Percentiles rank a stretch among this genome's conserved stretches.
These are phyloP conservation scores for Chrysodeixis includens DNA, from an alignment of 2,888 invertebrate species.

Conservation along the genomic window DNA sequence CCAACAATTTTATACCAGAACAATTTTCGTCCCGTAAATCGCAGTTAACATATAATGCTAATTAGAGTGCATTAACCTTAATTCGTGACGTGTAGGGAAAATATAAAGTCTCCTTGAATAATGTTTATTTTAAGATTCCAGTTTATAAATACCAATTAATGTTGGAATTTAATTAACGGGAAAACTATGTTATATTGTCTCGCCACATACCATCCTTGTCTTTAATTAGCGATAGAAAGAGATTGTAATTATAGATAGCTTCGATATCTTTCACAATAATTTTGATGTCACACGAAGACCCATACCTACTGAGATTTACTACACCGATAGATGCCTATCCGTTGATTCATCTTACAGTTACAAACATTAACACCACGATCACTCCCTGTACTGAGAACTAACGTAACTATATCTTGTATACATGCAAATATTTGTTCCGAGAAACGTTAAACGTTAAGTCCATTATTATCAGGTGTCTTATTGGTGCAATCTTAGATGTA, in stretches of 20 bases:
- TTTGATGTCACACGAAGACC: background rate
- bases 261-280: background rate
- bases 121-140: background rate
- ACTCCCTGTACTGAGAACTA: background rate
- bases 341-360: background rate
- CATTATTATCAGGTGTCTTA: background rate
- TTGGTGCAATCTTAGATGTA: background rate
- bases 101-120: background rate
- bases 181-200: background rate
- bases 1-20: background rate
- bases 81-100: background rate
- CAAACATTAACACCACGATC: background rate
- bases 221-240: background rate
- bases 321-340: background rate
- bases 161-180: background rate
- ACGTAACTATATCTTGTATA: no score
- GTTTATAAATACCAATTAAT: background rate
- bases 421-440: conserved; percentile 2
- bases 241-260: background rate
- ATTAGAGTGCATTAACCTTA: background rate
- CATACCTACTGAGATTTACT: background rate
- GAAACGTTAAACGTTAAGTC: background rate
- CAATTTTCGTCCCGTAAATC: background rate
- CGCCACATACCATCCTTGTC: background rate
- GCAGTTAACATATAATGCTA: background rate